Evolutionary conservation across 2,113 vertebrate genomes (phyloP).

Genomic region (Leptobrachium ailaonicum): DNA sequence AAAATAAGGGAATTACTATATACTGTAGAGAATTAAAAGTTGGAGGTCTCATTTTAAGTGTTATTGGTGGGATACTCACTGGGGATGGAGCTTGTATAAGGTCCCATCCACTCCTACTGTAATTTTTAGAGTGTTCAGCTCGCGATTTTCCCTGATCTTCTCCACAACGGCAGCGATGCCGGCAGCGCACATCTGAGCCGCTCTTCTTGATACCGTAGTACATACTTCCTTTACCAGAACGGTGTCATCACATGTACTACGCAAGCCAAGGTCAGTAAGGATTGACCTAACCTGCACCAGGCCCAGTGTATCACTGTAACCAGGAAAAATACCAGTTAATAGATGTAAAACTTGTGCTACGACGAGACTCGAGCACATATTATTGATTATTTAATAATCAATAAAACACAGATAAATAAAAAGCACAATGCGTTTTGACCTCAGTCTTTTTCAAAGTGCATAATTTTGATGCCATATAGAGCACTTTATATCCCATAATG

Average conservation of each 20-base stretch:
- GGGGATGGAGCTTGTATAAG: slow-evolving; percentile 71
- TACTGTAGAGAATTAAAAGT: too few relatives aligned
- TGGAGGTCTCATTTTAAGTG: too few relatives aligned
- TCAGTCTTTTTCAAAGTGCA: too few relatives aligned
- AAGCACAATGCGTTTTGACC: too few relatives aligned
- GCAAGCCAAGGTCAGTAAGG: slow-evolving; percentile 60
- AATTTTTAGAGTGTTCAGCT: slow-evolving; percentile 53
- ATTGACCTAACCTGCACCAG: slow-evolving; percentile 60
- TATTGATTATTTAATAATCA: too few relatives aligned
- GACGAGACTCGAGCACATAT: too few relatives aligned
- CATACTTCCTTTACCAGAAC: slow-evolving; percentile 70
- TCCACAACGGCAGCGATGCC: slow-evolving; percentile 71
- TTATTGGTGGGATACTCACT: slow-evolving; percentile 59
- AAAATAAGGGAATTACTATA: too few relatives aligned
- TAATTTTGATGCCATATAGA: too few relatives aligned
- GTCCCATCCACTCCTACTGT: slow-evolving; percentile 72
- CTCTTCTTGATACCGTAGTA: slow-evolving; percentile 63
- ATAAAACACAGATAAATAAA: too few relatives aligned
- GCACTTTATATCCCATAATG: too few relatives aligned
- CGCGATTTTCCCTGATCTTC: slow-evolving; percentile 69
- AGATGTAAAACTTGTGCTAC: too few relatives aligned
- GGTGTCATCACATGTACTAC: slow-evolving; percentile 61
- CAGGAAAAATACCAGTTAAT: background rate
- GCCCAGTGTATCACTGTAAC: slow-evolving; percentile 61
- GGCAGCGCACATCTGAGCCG: slow-evolving; percentile 66